A percentile compares a stretch with the other conserved stretches of the same genome.
These are phyloP conservation scores for Tragelaphus imberbis DNA, from an alignment of 2,113 vertebrate genomes.

Conservation along the genomic window DNA sequence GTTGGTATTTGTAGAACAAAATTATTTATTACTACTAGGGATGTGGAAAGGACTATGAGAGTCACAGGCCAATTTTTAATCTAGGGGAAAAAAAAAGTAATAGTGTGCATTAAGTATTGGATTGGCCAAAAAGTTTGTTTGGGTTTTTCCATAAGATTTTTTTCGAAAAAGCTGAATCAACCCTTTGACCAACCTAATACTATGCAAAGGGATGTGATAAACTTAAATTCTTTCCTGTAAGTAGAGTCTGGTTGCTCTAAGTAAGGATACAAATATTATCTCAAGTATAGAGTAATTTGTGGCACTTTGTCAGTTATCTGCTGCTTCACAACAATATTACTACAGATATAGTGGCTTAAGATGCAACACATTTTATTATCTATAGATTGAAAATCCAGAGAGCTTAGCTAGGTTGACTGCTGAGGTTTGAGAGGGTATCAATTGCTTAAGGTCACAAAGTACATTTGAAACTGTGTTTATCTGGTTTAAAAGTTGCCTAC, in stretches of 20 bases:
- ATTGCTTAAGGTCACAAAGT: neutral
- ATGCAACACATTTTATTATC: neutral
- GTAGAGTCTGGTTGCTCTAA: neutral
- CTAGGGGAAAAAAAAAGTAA: rapidly evolving
- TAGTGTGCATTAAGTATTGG: neutral
- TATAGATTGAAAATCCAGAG: neutral
- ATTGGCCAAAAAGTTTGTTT: neutral
- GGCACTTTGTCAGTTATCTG: neutral
- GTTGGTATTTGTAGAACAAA: neutral
- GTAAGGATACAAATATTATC: neutral
- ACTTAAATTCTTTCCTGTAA: neutral
- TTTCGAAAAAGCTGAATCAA: neutral
- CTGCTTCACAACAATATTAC: neutral
- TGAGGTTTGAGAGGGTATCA: neutral
- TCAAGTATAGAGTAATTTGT: neutral
- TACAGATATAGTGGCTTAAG: neutral
- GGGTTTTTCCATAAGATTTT: neutral
- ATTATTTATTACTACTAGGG: neutral
- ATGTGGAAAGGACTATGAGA: neutral
- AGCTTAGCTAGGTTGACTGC: neutral
- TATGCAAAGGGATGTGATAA: neutral
- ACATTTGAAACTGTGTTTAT: neutral
- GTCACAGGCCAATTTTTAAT: neutral
- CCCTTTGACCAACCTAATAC: neutral
- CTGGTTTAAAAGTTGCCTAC: neutral